These are phyloP conservation scores for Drosophila suboccidentalis DNA, from an alignment of 2,888 invertebrate species.

Conservation along the genomic window DNA sequence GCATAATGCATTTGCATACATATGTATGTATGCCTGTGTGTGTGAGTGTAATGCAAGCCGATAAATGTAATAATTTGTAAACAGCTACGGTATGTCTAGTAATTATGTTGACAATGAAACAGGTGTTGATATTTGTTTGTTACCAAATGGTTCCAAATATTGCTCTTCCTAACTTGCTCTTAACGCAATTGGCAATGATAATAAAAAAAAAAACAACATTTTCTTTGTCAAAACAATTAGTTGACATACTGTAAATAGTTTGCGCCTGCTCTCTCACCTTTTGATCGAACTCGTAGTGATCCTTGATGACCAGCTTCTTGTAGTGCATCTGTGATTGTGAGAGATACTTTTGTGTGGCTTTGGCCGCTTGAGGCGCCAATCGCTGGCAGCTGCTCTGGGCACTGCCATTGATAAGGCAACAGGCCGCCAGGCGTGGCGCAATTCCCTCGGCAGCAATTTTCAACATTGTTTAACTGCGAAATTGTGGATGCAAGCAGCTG, in stretches of 20 bases:
- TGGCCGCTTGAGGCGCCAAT: constrained; percentile 65
- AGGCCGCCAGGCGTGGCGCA: constrained; percentile 72
- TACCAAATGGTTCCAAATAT: neutral
- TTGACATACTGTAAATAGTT: neutral
- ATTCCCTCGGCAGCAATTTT: constrained; percentile 80
- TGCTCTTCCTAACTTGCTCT: neutral
- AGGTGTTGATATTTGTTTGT: neutral
- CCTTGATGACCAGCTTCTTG: constrained; percentile 87
- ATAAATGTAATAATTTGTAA: neutral
- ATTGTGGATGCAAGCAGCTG: neutral
- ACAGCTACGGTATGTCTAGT: neutral
- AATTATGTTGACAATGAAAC: neutral
- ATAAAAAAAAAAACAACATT: neutral
- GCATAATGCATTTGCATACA: constrained; percentile 45
- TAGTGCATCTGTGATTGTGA: constrained; percentile 75
- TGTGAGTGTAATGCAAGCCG: neutral
- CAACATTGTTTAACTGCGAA: constrained; percentile 59
- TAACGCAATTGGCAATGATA: neutral
- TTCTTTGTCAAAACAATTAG: neutral
- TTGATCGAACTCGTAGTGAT: constrained; percentile 91
- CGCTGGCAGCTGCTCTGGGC: constrained; percentile 74
- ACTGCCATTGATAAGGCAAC: constrained; percentile 59
- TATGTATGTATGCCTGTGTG: constrained; percentile 1
- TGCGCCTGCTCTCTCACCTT: constrained; percentile 87
- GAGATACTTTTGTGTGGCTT: constrained; percentile 75